These are phyloP conservation scores for Penaeus vannamei DNA, from an alignment of 1,140 invertebrate species.

Conservation along the genomic window DNA sequence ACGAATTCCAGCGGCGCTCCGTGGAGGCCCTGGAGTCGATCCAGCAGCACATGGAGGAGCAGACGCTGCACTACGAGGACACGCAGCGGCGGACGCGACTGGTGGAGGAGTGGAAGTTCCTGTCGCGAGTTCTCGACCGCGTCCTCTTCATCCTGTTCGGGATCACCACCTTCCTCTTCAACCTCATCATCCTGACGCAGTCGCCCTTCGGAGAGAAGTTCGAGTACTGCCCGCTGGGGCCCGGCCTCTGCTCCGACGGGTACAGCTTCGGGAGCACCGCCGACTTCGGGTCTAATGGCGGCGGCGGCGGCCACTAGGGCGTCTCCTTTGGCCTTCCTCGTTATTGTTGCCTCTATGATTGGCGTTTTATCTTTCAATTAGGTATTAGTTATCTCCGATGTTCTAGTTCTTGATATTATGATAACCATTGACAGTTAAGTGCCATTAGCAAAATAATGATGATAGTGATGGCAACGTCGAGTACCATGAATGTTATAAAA, in stretches of 20 bases:
- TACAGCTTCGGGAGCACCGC: background rate
- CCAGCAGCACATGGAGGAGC: background rate
- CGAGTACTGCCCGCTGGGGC: slow-evolving; percentile 52
- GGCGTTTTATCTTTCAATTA: too few species aligned
- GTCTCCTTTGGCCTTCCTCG: too few species aligned
- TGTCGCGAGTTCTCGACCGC: slow-evolving; percentile 55
- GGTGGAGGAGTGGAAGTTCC: slow-evolving; percentile 55
- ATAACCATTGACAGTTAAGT: too few species aligned
- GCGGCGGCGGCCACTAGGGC: too few species aligned
- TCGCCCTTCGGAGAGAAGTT: slow-evolving; percentile 55
- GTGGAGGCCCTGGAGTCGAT: slow-evolving; percentile 48
- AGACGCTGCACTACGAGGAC: background rate
- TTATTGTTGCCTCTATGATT: too few species aligned
- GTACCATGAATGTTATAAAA: too few species aligned
- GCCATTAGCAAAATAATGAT: too few species aligned
- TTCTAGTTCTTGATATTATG: too few species aligned
- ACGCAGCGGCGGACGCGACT: background rate
- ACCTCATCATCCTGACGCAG: slow-evolving; percentile 54
- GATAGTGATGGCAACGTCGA: too few species aligned
- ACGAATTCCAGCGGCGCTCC: slow-evolving; percentile 44
- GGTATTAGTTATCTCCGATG: too few species aligned
- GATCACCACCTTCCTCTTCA: slow-evolving; percentile 52
- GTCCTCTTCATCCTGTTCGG: slow-evolving; percentile 50
- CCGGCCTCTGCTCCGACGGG: slow-evolving; percentile 35
- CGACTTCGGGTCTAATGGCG: background rate